phyloP scores from a whole-genome alignment of 92 coral and sea anemone species.

The Hydrozoanthus gracilis region DNA sequence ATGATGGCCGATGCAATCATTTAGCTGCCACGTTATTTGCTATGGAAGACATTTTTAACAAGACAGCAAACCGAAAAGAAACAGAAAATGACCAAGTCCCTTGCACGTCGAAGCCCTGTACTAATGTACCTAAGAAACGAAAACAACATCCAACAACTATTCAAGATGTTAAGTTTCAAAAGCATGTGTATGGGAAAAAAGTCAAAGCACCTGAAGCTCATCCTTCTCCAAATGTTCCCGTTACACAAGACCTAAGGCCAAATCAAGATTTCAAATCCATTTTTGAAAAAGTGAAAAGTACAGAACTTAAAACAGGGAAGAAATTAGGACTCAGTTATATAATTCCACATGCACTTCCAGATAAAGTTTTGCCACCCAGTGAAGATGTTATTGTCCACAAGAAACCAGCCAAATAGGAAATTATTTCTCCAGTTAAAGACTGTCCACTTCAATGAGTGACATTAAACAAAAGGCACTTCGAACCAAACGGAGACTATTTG shows the following conservation, averaged over 20 bases:
- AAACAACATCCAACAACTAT: slow-evolving; percentile 62
- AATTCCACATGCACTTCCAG: slow-evolving; percentile 63
- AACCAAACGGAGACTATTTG: slow-evolving; percentile 50
- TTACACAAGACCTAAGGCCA: slow-evolving; percentile 9
- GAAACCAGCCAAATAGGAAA: slow-evolving; percentile 58
- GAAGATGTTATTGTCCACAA: slow-evolving; percentile 43
- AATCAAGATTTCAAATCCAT: slow-evolving; percentile 33
- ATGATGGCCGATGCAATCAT: slow-evolving; percentile 71
- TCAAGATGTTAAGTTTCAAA: slow-evolving; percentile 64
- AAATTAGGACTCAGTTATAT: slow-evolving; percentile 61
- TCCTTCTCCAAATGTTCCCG: slow-evolving; percentile 31
- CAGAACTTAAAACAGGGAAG: slow-evolving; percentile 69
- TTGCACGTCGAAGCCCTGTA: slow-evolving; percentile 71
- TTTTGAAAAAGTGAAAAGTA: slow-evolving; percentile 59
- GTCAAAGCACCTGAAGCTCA: slow-evolving; percentile 36
- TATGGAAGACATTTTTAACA: slow-evolving; percentile 63
- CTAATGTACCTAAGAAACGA: slow-evolving; percentile 61
- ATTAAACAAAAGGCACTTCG: slow-evolving; percentile 64
- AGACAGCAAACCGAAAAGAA: slow-evolving; percentile 22
- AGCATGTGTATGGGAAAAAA: slow-evolving; percentile 68
- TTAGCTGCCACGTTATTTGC: slow-evolving; percentile 72
- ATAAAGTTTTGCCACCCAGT: slow-evolving; percentile 47
- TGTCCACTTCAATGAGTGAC: slow-evolving; percentile 68
- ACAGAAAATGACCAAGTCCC: slow-evolving; percentile 46
- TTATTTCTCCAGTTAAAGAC: slow-evolving; percentile 64